Percentiles rank a stretch among this genome's conserved stretches.
phyloP scores from a whole-genome alignment of 2,113 vertebrate genomes.

The Entomyzon cyanotis region DNA sequence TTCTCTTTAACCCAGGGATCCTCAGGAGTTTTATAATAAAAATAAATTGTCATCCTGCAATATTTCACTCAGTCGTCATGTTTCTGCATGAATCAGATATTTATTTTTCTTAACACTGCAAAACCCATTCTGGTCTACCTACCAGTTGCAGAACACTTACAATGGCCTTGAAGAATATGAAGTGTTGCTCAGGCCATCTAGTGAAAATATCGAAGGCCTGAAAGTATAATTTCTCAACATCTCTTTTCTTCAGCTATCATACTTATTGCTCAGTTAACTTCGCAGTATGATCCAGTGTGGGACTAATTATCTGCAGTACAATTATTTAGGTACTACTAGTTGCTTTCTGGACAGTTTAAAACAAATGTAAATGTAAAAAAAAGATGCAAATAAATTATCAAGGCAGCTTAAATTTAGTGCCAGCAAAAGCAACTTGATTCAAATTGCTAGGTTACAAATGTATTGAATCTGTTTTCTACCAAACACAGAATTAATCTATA shows the following conservation, averaged over 20 bases:
- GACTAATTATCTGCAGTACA: neutral
- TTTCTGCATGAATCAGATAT: neutral
- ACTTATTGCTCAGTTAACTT: neutral
- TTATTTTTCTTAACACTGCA: neutral
- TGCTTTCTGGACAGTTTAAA: neutral
- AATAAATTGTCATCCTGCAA: neutral
- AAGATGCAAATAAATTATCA: neutral
- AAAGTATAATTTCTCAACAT: neutral
- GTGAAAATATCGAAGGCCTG: neutral
- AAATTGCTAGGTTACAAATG: neutral
- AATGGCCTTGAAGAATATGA: neutral
- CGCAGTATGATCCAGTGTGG: neutral
- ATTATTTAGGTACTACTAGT: neutral
- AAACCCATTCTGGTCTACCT: neutral
- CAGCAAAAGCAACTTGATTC: neutral
- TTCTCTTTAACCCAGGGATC: neutral
- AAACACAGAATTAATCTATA: neutral
- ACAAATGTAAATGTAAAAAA: neutral
- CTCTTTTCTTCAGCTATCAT: neutral
- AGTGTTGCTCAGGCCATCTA: neutral
- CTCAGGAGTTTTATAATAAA: neutral
- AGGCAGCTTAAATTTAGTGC: neutral
- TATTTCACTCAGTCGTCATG: neutral
- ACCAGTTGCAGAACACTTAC: neutral
- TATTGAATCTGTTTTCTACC: neutral